Evolutionary conservation across 2,113 vertebrate species (phyloP).

Genomic region (Dipodomys ordii): DNA sequence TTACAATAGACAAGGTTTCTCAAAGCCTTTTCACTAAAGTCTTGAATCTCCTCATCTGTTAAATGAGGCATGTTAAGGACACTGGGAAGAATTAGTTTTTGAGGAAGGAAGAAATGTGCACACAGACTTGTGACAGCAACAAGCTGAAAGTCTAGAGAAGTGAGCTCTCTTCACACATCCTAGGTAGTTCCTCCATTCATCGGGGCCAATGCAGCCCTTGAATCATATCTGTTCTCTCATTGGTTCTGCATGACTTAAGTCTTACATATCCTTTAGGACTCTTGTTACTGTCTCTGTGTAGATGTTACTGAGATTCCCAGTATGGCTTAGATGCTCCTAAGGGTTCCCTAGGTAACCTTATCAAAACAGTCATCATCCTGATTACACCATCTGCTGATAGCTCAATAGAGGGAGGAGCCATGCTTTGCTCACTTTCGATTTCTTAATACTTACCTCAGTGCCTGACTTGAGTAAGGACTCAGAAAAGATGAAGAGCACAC

Average conservation of each 20-base stretch:
- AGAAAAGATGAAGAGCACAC: no score
- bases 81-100: background rate
- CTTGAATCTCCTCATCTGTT: background rate
- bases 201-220: background rate
- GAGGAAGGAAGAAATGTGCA: background rate
- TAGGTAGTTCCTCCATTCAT: rapidly evolving
- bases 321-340: background rate
- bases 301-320: background rate
- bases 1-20: background rate
- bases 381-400: no score
- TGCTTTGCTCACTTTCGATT: background rate
- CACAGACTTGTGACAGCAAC: background rate
- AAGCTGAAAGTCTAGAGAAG: background rate
- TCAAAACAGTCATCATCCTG: background rate
- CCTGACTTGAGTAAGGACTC: background rate
- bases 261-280: background rate
- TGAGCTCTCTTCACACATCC: background rate
- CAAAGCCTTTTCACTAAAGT: background rate
- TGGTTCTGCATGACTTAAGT: background rate
- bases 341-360: background rate
- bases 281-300: background rate
- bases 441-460: background rate
- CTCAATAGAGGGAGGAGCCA: background rate
- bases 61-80: background rate
- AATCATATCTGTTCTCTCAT: background rate